Percentiles rank a stretch among this genome's conserved stretches.
Conservation (phyloP, 2,113 vertebrate genomes). For the Cheirogaleus medius region DNA sequence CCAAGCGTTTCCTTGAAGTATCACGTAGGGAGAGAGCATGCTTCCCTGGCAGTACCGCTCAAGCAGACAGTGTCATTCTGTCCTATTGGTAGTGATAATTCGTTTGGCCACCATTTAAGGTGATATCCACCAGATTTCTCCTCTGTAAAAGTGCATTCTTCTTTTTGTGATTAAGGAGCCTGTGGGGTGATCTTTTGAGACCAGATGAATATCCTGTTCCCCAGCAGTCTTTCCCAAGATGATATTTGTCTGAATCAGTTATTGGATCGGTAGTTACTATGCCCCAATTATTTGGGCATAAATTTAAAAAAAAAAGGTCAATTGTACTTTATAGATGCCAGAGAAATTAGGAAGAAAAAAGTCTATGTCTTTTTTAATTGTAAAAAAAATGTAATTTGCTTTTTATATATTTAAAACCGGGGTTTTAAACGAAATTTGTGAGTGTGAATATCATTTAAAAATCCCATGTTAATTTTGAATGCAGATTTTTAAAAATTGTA, state of each 20-base stretch:
- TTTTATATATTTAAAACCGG: conserved; percentile 50
- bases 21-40: neutral
- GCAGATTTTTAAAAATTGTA: neutral
- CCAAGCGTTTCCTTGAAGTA: neutral
- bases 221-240: neutral
- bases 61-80: fast-evolving
- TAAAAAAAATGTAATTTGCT: conserved; percentile 25
- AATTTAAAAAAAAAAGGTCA: too few species aligned
- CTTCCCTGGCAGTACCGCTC: neutral
- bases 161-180: neutral
- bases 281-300: too few species aligned
- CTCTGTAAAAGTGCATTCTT: neutral
- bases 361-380: conserved; percentile 56
- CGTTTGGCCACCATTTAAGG: neutral
- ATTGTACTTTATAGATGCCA: neutral
- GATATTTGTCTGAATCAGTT: neutral
- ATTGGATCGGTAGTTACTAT: neutral
- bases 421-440: neutral
- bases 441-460: neutral
- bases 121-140: neutral
- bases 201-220: neutral
- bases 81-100: fast-evolving
- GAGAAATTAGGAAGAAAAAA: conserved; percentile 59
- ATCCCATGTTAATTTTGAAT: conserved; percentile 41
- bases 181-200: neutral